Evolutionary conservation across 1,140 invertebrate species (phyloP), one percentile per base, ranked within the genome.

Genomic region (Stenopsyche tienmushanensis): DNA sequence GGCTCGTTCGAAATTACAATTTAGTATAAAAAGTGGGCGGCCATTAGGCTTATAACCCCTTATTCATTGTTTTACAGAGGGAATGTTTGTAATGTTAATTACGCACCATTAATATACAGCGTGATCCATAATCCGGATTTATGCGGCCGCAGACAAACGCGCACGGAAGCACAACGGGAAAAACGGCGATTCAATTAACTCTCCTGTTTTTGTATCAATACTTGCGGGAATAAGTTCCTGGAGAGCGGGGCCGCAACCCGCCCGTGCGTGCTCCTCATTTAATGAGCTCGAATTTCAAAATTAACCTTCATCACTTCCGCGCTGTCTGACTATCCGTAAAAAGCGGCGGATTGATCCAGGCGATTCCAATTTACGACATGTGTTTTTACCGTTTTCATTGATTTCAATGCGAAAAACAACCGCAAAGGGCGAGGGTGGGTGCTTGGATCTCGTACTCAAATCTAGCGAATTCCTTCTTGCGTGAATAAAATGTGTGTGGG

Each of bases 41-140:
- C 44, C 62, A 64, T 64, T 64, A 64, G 39, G 34, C 47, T 23
- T n/a, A 63, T 20, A 29, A 29, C 26, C 41, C 50, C 44, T 64
- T 64, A 55, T 44, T 64, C 62, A 41, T 55, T 64, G 50, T 54
- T 64, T n/a, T 64, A 41, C 62, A 1, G n/a, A 10, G 50, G 26
- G 44, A 64, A 64, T 64, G 62, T 64, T 64, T 64, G 62, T 64
- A 64, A 64, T 64, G 62, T 64, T 64, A 64, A 64, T 64, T 64
- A 55, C 44, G 41, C 41, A 15, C 62, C 62, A 64, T 64, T 64
- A 64, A 64, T 64, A 64, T 55, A 64, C 62, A 64, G 50, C 7
- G 42, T 26, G 42, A 57, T 57, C 24, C 20, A 44, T 52, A 62
- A 64, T 52, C 62, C 39, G 50, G 62, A 64, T 64, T 64, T 64